Evolutionary conservation across 1,140 invertebrate genomes (phyloP).

Genomic region (Cryptotermes secundus): DNA sequence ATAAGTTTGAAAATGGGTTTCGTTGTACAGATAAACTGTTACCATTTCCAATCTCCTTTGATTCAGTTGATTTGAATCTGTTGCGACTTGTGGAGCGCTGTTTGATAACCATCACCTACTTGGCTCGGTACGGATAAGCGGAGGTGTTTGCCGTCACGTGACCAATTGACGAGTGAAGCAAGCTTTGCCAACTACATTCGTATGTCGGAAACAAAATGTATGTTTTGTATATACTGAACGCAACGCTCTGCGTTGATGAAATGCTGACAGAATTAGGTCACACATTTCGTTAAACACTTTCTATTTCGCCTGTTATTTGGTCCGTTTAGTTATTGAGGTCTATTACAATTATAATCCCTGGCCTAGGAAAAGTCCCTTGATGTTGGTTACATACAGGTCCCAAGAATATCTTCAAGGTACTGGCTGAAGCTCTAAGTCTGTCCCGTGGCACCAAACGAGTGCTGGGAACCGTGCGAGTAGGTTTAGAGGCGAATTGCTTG

Average conservation of each 20-base stretch:
- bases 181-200: background rate
- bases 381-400: background rate
- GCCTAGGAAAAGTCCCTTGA: background rate
- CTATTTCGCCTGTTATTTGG: background rate
- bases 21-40: too few relatives aligned
- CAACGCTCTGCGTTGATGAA: background rate
- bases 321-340: background rate
- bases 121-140: background rate
- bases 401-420: background rate
- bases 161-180: background rate
- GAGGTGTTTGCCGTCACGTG: slow-evolving; percentile 1
- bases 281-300: background rate
- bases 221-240: background rate
- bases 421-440: background rate
- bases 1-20: too few relatives aligned
- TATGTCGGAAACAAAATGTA: background rate
- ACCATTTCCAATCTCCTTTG: too few relatives aligned
- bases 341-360: background rate
- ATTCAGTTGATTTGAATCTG: too few relatives aligned
- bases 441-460: background rate
- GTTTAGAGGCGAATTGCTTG: slow-evolving; percentile 21
- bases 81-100: background rate
- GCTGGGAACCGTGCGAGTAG: background rate
- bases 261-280: background rate
- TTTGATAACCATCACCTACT: slow-evolving; percentile 4